These are phyloP conservation scores for Monopis laevigella DNA, from an alignment of 2,888 invertebrate species.

Conservation along the genomic window DNA sequence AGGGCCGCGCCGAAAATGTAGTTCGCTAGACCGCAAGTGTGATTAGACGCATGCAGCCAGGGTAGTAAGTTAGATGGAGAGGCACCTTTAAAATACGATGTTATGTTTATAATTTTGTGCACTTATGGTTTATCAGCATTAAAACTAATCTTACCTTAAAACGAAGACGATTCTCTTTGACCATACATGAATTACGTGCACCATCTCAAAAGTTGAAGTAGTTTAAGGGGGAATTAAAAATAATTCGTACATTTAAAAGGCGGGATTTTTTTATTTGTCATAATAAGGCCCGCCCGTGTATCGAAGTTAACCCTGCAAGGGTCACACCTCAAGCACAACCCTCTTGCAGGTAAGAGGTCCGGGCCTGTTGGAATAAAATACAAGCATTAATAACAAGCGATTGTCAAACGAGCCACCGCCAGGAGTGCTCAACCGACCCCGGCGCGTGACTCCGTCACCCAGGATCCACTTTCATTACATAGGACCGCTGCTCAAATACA, in stretches of 20 bases:
- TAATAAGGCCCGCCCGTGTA: slow-evolving; percentile 68
- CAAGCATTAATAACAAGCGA: slow-evolving; percentile 63
- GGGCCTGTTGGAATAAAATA: slow-evolving; percentile 70
- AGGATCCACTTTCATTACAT: no score
- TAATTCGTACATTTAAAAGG: slow-evolving; percentile 29
- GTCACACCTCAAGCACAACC: slow-evolving; percentile 69
- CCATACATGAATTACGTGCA: slow-evolving; percentile 4
- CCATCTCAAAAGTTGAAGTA: slow-evolving; percentile 9
- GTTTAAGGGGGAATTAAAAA: slow-evolving; percentile 19
- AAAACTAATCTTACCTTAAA: slow-evolving; percentile 2
- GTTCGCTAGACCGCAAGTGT: no score
- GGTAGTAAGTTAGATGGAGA: no score
- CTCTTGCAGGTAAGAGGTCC: slow-evolving; percentile 69
- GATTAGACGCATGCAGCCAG: no score
- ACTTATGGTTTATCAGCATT: no score
- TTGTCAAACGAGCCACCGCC: slow-evolving; percentile 61
- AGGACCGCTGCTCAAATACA: no score
- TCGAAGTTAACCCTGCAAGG: slow-evolving; percentile 68
- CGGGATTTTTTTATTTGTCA: slow-evolving; percentile 15
- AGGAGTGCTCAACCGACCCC: no score
- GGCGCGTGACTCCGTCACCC: no score
- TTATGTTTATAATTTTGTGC: no score
- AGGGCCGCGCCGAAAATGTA: no score
- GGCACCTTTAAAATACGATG: no score
- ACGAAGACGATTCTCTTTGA: not conserved